Evolutionary conservation across 2,113 vertebrate genomes (phyloP).

Genomic region (Barbus barbus): DNA sequence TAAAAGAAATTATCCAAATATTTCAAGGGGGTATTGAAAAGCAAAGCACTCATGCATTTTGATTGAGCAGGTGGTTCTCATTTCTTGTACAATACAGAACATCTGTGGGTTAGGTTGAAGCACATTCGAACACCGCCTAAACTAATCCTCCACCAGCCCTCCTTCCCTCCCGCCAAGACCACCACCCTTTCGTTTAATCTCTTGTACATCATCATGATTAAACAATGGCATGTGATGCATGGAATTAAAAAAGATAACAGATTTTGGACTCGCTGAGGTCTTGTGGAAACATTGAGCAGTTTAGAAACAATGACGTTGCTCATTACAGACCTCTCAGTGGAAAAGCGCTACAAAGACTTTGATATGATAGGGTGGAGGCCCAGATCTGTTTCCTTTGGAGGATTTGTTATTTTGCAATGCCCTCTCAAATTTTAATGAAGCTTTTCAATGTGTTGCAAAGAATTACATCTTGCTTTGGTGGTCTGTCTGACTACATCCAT

Average conservation of each 20-base stretch:
- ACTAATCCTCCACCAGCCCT: constrained; percentile 31
- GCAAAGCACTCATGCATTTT: constrained; percentile 53
- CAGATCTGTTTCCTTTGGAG: constrained; percentile 1
- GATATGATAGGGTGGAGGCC: neutral
- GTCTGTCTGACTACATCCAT: neutral
- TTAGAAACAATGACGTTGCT: constrained; percentile 45
- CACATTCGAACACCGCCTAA: constrained; percentile 16
- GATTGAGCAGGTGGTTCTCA: constrained; percentile 69
- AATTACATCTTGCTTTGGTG: constrained; percentile 16
- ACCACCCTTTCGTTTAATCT: constrained; percentile 38
- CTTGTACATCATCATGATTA: constrained; percentile 55
- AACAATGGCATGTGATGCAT: constrained; percentile 58
- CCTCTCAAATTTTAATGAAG: constrained; percentile 24
- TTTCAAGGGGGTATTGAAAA: constrained; percentile 63
- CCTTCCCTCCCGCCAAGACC: constrained; percentile 16
- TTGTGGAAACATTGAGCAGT: constrained; percentile 39
- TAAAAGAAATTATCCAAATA: constrained; percentile 68
- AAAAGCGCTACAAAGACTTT: constrained; percentile 38
- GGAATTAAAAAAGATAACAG: constrained; percentile 63
- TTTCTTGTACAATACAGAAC: constrained; percentile 66
- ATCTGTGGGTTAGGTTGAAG: constrained; percentile 60
- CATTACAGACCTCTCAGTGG: constrained; percentile 46
- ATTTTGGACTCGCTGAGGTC: constrained; percentile 25
- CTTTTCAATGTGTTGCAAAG: constrained; percentile 17
- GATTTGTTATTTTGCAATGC: constrained; percentile 13